Conservation (phyloP, 2,113 vertebrate species). For the Cettia cetti region DNA sequence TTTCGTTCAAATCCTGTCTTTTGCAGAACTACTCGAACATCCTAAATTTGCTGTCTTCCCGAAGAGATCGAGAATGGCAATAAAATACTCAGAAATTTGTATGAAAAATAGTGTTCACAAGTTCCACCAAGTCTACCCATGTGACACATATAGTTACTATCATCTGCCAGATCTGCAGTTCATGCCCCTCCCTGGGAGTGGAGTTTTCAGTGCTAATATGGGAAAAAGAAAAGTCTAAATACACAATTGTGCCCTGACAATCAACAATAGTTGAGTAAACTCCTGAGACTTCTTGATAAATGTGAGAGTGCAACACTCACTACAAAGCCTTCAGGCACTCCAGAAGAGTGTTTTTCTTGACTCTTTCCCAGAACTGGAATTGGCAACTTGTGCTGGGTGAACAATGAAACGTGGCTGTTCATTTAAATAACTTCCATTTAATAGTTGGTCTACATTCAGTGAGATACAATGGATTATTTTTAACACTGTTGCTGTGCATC, state of each 20-base stretch:
- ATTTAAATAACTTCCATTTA: slow-evolving; percentile 69
- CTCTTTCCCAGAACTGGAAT: slow-evolving; percentile 66
- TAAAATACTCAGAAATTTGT: slow-evolving; percentile 54
- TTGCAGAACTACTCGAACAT: slow-evolving; percentile 33
- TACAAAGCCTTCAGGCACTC: slow-evolving; percentile 40
- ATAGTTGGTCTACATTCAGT: slow-evolving; percentile 42
- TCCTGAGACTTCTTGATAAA: slow-evolving; percentile 60
- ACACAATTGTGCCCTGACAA: slow-evolving; percentile 34
- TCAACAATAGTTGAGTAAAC: slow-evolving; percentile 26
- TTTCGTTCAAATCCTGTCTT: slow-evolving; percentile 55
- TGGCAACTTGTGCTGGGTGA: slow-evolving; percentile 58
- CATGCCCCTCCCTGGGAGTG: slow-evolving; percentile 49
- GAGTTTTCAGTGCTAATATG: slow-evolving; percentile 42
- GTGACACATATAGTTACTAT: slow-evolving; percentile 27
- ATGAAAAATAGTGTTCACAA: slow-evolving; percentile 6
- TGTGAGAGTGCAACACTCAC: not conserved
- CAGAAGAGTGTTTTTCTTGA: slow-evolving; percentile 71
- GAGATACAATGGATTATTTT: slow-evolving; percentile 72
- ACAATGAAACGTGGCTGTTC: slow-evolving; percentile 67
- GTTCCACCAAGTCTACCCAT: slow-evolving; percentile 32
- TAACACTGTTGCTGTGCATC: not conserved
- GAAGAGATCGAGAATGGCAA: slow-evolving; percentile 46
- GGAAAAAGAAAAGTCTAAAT: slow-evolving; percentile 55
- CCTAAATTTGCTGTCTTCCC: slow-evolving; percentile 40
- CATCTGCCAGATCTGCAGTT: slow-evolving; percentile 23